Evolutionary conservation across 2,888 invertebrate genomes (phyloP).

Genomic region (Bhutanitis thaidina): DNA sequence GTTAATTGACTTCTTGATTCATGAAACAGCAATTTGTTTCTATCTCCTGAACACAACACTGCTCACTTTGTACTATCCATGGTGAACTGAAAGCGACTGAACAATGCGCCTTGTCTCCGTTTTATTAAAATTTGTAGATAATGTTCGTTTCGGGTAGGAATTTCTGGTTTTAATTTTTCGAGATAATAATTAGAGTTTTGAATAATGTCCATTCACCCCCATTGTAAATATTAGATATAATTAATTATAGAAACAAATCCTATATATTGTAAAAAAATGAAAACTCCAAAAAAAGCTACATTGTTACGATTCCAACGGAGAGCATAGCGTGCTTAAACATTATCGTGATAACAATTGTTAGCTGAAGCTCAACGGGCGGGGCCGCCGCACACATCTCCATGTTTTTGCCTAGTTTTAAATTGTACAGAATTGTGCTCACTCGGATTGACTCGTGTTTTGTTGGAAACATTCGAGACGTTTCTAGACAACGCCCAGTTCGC

Average conservation of each 20-base stretch:
- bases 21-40: too few relatives aligned
- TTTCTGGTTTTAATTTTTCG: conserved; percentile 57
- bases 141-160: conserved; percentile 76
- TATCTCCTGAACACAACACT: too few relatives aligned
- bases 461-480: conserved; percentile 29
- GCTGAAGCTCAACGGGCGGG: conserved; percentile 52
- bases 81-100: neutral
- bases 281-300: conserved; percentile 78
- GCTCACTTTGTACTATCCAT: neutral
- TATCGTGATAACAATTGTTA: conserved; percentile 60
- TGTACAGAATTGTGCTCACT: conserved; percentile 39
- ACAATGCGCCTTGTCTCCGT: conserved; percentile 33
- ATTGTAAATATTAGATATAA: conserved; percentile 80
- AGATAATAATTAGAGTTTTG: conserved; percentile 71
- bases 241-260: conserved; percentile 79
- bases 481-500: conserved; percentile 23
- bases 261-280: conserved; percentile 78
- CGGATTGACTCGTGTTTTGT: conserved; percentile 39
- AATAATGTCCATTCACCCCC: conserved; percentile 77
- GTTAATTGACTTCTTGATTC: too few relatives aligned
- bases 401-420: conserved; percentile 37
- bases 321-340: conserved; percentile 55
- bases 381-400: conserved; percentile 28
- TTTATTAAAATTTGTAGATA: conserved; percentile 75
- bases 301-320: conserved; percentile 67